Evolutionary conservation across 2,113 vertebrate species (phyloP), one percentile per base, ranked within the genome.

Genomic region (Melozone crissalis): DNA sequence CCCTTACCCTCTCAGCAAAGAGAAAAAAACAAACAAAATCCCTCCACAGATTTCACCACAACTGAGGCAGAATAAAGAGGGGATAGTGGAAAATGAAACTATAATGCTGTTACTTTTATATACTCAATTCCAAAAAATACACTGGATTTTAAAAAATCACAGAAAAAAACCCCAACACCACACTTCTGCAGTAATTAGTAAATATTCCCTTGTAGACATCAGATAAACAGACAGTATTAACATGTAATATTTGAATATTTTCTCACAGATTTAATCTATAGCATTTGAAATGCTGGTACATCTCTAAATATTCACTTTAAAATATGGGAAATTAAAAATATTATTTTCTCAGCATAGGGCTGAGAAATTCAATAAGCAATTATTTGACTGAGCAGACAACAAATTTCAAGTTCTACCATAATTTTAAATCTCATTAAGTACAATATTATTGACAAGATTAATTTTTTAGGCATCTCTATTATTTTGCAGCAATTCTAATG

Each of bases 341-440:
- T 28, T 13, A 37, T 35, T 67, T 68, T 87, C 79, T 76, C 61
- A 87, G 59, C 20, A n/a, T 3, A 71, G 15, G 18, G 10, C 33
- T n/a, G 24, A 84, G 49, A 88, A 94, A 94, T 88, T 54, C 58
- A 87, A 63, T n/a, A 12, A 73, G 16, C 9, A 72, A 77, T 93
- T 94, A 65, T 67, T 58, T 76, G 44, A 68, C 27, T 58, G 51
- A 73, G 33, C 22, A 77, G 44, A 73, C 22, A 91, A 71, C 7
- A 0, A 3, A 66, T 78, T 69, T 72, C 63, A 94, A 85, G 12
- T 23, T 80, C 63, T 61, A 89, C 9, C 24, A 27, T 26, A 75
- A 91, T 76, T 95, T 85, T 68, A 93, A 83, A 92, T 84, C 61
- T 85, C 79, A 86, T 69, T 88, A 88, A 90, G 30, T 76, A 44